phyloP scores from a whole-genome alignment of 2,888 invertebrate species.

The Dysmachus trigonus region DNA sequence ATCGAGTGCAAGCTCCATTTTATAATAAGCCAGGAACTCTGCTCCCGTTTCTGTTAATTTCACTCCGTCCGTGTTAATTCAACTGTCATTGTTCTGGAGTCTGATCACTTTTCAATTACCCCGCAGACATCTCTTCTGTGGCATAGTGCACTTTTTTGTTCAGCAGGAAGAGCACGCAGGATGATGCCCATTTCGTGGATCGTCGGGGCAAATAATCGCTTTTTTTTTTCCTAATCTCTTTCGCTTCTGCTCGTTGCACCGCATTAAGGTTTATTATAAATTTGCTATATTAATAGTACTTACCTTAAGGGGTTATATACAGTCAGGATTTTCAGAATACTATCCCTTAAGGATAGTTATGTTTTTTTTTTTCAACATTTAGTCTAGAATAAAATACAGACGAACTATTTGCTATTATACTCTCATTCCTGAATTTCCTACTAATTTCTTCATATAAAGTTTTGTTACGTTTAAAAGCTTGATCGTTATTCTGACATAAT shows the following conservation, averaged over 20 bases:
- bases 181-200: not conserved
- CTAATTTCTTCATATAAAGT: too few species aligned
- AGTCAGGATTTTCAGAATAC: too few species aligned
- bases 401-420: too few species aligned
- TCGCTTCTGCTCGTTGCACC: not conserved
- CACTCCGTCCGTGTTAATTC: slow-evolving; percentile 43
- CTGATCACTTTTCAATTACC: slow-evolving; percentile 37
- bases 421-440: too few species aligned
- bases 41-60: slow-evolving; percentile 44
- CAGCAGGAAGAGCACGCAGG: not conserved
- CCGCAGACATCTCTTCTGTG: not conserved
- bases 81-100: slow-evolving; percentile 24
- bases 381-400: not conserved
- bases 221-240: not conserved
- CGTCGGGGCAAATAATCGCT: not conserved
- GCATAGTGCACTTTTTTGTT: not conserved
- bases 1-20: slow-evolving; percentile 44
- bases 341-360: not conserved
- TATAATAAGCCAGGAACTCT: slow-evolving; percentile 43
- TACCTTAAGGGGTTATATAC: not conserved
- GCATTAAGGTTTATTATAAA: not conserved
- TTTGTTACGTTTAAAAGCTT: too few species aligned
- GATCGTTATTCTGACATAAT: too few species aligned
- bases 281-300: not conserved
- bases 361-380: not conserved